Evolutionary conservation across 1,140 invertebrate species (phyloP).

Genomic region (Hyphantria cunea): DNA sequence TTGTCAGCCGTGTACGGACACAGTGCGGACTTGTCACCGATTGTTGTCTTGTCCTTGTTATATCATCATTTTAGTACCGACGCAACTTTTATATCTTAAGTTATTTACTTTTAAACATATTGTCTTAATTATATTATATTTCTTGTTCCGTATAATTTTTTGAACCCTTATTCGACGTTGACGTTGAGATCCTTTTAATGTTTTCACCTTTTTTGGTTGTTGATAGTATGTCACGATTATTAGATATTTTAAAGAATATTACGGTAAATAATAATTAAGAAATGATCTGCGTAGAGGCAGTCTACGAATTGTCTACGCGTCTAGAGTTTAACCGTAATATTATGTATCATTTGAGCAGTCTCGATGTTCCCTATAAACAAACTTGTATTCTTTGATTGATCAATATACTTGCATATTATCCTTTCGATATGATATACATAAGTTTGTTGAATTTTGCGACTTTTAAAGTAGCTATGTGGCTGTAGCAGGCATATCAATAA

Average conservation of each 20-base stretch:
- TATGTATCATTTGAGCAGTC: too few species aligned
- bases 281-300: neutral
- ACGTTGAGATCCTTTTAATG: neutral
- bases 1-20: neutral
- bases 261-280: too few species aligned
- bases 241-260: too few species aligned
- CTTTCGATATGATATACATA: too few species aligned
- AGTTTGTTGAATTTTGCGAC: too few species aligned
- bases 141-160: neutral
- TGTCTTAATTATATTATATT: neutral
- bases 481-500: too few species aligned
- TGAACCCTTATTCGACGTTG: neutral
- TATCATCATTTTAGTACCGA: neutral
- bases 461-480: too few species aligned
- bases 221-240: neutral
- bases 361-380: too few species aligned
- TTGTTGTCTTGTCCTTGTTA: slow-evolving; percentile 1
- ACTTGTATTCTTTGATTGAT: too few species aligned
- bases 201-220: too few species aligned
- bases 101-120: neutral
- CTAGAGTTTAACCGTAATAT: neutral
- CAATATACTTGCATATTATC: too few species aligned
- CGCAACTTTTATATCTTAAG: neutral
- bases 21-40: neutral
- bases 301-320: slow-evolving; percentile 9